Conservation (phyloP, 2,888 invertebrate genomes). For the Unio delphinus region DNA sequence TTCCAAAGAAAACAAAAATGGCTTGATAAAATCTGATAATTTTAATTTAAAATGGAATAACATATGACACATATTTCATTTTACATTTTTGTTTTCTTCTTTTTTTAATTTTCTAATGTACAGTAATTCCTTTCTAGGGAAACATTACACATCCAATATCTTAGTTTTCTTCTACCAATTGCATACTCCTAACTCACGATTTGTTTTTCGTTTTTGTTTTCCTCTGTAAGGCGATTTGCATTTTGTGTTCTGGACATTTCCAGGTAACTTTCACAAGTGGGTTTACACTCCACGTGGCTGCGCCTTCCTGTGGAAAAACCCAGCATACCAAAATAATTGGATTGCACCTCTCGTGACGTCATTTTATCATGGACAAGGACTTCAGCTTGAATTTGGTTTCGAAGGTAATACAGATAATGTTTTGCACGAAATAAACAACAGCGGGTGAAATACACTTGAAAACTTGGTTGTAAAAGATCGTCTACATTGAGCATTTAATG, state of each 20-base stretch:
- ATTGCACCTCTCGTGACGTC: conserved; percentile 47
- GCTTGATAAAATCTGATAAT: neutral
- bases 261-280: conserved; percentile 69
- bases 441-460: too few species aligned
- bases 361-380: conserved; percentile 24
- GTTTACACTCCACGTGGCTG: conserved; percentile 59
- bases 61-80: neutral
- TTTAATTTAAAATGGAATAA: neutral
- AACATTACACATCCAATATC: too few species aligned
- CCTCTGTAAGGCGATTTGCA: neutral
- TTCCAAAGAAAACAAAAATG: too few species aligned
- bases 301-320: conserved; percentile 58
- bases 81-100: neutral
- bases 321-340: conserved; percentile 33
- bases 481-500: too few species aligned
- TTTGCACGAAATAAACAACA: neutral
- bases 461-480: too few species aligned
- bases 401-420: conserved; percentile 14
- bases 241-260: neutral
- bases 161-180: too few species aligned
- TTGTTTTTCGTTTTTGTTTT: neutral
- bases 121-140: too few species aligned
- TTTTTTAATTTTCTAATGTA: too few species aligned
- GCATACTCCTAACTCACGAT: too few species aligned
- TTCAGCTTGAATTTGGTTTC: conserved; percentile 38